Conservation (phyloP, 2,888 invertebrate genomes). For the Zygaena filipendulae region DNA sequence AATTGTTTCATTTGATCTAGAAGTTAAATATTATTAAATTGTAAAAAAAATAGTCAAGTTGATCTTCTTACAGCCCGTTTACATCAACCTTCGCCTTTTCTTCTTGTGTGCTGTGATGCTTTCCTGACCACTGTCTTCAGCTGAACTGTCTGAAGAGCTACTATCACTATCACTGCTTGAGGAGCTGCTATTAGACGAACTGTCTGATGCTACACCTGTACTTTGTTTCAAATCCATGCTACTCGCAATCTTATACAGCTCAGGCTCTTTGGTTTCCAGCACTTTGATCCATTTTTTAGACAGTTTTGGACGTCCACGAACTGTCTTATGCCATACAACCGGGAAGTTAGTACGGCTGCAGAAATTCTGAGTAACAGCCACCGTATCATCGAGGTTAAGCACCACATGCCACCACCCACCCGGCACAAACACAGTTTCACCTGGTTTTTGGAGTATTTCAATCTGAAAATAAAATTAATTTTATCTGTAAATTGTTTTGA, state of each 20-base stretch:
- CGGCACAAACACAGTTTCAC: constrained; percentile 98
- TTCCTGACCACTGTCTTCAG: constrained; percentile 87
- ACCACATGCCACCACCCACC: constrained; percentile 99
- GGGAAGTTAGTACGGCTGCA: constrained; percentile 96
- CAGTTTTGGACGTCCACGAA: constrained; percentile 93
- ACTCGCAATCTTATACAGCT: constrained; percentile 82
- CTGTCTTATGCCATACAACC: constrained; percentile 98
- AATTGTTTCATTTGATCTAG: too few species aligned
- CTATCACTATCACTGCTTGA: constrained; percentile 74
- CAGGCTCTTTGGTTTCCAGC: constrained; percentile 77
- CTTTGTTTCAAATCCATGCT: constrained; percentile 85
- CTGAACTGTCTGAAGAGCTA: constrained; percentile 62
- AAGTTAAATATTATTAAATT: too few species aligned
- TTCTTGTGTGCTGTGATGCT: constrained; percentile 88
- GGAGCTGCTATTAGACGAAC: constrained; percentile 90
- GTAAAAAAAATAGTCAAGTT: too few species aligned
- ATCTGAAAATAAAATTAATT: constrained; percentile 69
- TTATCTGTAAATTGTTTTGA: too few species aligned
- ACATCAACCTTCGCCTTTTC: constrained; percentile 72
- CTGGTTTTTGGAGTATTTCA: constrained; percentile 94
- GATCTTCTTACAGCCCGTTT: neutral
- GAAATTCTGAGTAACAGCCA: constrained; percentile 99
- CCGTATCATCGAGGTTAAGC: constrained; percentile 93
- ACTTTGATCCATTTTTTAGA: constrained; percentile 91
- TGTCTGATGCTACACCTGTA: constrained; percentile 94